phyloP scores from a whole-genome alignment of 1,140 invertebrate genomes.

The Leptinotarsa undecemlineata region DNA sequence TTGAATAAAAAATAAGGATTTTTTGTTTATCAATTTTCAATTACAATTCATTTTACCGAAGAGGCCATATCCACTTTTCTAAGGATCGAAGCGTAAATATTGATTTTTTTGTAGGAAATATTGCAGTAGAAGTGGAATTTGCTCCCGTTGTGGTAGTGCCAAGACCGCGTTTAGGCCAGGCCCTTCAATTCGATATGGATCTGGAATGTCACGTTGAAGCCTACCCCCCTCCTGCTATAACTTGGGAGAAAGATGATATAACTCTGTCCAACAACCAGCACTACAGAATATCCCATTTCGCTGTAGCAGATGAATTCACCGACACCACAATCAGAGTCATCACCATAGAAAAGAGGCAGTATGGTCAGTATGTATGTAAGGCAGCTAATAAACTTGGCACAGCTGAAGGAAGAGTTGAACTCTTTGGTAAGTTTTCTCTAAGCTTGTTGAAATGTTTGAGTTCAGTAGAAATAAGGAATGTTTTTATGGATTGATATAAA shows the following conservation, averaged over 20 bases:
- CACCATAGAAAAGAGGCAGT: conserved; percentile 89
- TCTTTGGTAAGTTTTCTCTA: conserved; percentile 72
- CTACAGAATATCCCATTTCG: conserved; percentile 82
- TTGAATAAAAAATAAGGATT: too few species aligned
- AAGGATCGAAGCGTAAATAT: background rate
- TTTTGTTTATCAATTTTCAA: too few species aligned
- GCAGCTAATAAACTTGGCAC: conserved; percentile 87
- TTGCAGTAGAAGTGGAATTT: conserved; percentile 88
- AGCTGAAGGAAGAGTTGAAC: conserved; percentile 74
- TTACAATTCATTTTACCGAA: too few species aligned
- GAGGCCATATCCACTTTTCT: too few species aligned
- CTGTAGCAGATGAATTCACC: conserved; percentile 86
- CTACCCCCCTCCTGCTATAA: conserved; percentile 85
- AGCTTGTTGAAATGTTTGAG: too few species aligned
- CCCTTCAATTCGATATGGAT: conserved; percentile 90
- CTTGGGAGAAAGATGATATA: conserved; percentile 83
- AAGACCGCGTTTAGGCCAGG: conserved; percentile 79
- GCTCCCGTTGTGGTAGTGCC: conserved; percentile 83
- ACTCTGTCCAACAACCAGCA: conserved; percentile 86
- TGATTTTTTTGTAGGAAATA: conserved; percentile 60
- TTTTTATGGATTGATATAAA: too few species aligned
- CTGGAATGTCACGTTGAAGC: conserved; percentile 90
- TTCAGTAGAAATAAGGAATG: background rate
- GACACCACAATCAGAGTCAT: conserved; percentile 87
- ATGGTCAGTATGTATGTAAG: conserved; percentile 82